Percentiles rank a stretch among this genome's conserved stretches.
Conservation (phyloP, 1,140 invertebrate genomes). For the Maniola jurtina region DNA sequence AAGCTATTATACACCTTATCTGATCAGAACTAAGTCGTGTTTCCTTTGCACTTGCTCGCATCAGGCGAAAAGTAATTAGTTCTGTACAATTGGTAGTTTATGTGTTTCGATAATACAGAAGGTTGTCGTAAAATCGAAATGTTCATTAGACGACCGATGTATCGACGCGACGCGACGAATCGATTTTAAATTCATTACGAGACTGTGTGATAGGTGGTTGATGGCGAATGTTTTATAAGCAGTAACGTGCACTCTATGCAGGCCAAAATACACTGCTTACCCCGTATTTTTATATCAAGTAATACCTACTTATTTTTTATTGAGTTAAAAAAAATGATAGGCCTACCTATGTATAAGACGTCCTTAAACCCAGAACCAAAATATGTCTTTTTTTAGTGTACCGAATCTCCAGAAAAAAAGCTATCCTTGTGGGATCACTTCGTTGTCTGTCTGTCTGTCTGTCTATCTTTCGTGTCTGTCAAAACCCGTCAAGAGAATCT, state of each 20-base stretch:
- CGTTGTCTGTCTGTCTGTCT: too few relatives aligned
- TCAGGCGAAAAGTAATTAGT: constrained; percentile 36
- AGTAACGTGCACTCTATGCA: background rate
- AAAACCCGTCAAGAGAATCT: too few relatives aligned
- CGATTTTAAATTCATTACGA: constrained; percentile 38
- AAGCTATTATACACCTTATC: background rate
- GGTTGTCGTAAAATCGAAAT: constrained; percentile 32
- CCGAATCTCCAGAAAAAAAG: too few relatives aligned
- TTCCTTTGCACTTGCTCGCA: background rate
- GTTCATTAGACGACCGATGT: constrained; percentile 28
- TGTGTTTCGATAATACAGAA: constrained; percentile 35
- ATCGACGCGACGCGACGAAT: constrained; percentile 30
- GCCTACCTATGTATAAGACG: too few relatives aligned
- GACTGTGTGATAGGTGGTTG: constrained; percentile 4
- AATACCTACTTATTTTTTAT: too few relatives aligned
- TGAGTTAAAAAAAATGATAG: too few relatives aligned
- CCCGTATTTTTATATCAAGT: too few relatives aligned
- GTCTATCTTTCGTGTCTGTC: too few relatives aligned
- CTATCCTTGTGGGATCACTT: too few relatives aligned
- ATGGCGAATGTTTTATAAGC: background rate
- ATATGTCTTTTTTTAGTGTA: too few relatives aligned
- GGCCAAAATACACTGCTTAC: too few relatives aligned
- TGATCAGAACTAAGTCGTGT: background rate
- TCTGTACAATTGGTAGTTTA: constrained; percentile 27
- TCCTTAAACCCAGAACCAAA: too few relatives aligned